Evolutionary conservation across 2,888 invertebrate species (phyloP), one percentile per base, ranked within the genome.

Genomic region (Altica lythri): DNA sequence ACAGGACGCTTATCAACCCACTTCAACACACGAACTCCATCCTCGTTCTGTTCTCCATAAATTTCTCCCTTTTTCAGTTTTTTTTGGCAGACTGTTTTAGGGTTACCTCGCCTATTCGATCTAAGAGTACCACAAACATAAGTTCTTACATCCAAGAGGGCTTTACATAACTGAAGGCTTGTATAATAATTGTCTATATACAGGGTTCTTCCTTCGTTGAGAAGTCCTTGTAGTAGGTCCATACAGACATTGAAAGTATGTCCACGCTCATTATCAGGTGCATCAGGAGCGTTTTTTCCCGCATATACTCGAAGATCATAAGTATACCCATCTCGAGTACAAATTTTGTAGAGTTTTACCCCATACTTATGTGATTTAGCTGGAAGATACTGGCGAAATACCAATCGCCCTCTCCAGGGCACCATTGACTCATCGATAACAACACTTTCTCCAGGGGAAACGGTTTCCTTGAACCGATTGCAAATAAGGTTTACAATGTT

Each of bases 1-100:
- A 56, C 55, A 29, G 29, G 49, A 10, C 52, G 51, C 37, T 55
- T 52, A 35, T 58, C 55, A 12, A 49, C 12, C 55, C 58, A 55
- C 19, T 55, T 55, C 22, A 52, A 43, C 9, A 57, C 55, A 9
- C 38, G 9, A 12, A 57, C 40, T 14, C 54, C 55, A 44, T 35
- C 48, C 45, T 42, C 22, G 32, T 46, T 57, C 35, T 60, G 42
- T 40, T 46, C 38, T 38, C 52, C 51, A 27, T 40, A 47, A 19
- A 59, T 37, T 43, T 58, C 47, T n/a, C 53, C 53, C 40, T 48
- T 56, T 19, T 52, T 34, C 13, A 50, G 40, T 29, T 37, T 54
- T 35, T 44, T 49, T n/a, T 5, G 9, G 18, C 12, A 12, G 2
- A 57, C 55, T 9, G 22, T 13, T 44, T 30, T 32, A 16, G 53